Evolutionary conservation across 2,888 invertebrate species (phyloP), one percentile per base, ranked within the genome.

Genomic region (Chirona hameri): DNA sequence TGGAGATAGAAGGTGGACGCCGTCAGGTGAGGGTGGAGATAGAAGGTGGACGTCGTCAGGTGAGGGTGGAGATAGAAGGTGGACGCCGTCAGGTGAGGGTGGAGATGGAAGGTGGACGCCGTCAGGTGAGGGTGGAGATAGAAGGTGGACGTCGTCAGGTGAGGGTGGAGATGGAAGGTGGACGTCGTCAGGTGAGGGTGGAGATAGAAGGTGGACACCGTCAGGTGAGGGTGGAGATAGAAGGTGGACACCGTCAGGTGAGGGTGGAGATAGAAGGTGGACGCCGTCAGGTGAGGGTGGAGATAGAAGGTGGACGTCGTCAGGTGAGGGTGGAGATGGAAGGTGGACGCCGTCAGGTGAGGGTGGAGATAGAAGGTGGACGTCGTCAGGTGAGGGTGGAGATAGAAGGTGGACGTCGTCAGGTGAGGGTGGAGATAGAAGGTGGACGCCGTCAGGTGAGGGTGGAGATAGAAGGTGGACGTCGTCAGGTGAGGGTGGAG

Each of bases 371-470:
- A 39, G n/a, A n/a, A 84, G n/a, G 84, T 87, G 39, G 85, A 86
- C 79, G 84, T 87, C 27, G 85, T 84, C 82, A 87, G 85, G 86
- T 87, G 84, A 86, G 85, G 39, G 4, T 39, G 39, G 7, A 39
- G 39, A 39, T 2, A 39, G n/a, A n/a, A 84, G n/a, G 84, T 87
- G 39, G 85, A 86, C 79, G 84, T 87, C 27, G 85, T 84, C 82
- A 87, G 85, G 86, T 87, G 84, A 86, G 85, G 39, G 4, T 39
- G 39, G 7, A 39, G 39, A 39, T 2, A 39, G n/a, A n/a, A 84
- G n/a, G 84, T 87, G 39, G 85, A 86, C 79, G 84, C 87, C 27
- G 85, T 84, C 82, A 87, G 85, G 86, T 87, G 84, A 86, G 85
- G 39, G 4, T 39, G 39, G 7, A 39, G 39, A 39, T 2, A 39